Evolutionary conservation across 2,113 vertebrate genomes (phyloP).

Genomic region (Acanthisitta chloris): DNA sequence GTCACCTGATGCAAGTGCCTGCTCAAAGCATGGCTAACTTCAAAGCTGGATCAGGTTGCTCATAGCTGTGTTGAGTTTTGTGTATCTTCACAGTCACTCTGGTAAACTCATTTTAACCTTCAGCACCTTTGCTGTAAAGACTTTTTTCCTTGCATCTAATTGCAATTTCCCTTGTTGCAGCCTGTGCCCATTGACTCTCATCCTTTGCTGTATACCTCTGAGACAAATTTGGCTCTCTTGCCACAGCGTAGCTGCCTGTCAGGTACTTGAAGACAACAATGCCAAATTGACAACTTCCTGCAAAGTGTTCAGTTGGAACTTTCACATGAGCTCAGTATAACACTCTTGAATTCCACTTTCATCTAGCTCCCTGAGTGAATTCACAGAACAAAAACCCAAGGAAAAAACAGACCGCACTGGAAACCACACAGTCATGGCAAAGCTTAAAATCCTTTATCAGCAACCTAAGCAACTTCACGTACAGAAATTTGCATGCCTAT

Average conservation of each 20-base stretch:
- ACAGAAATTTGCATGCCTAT: background rate
- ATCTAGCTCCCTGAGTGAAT: background rate
- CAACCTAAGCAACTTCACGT: background rate
- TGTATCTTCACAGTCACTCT: background rate
- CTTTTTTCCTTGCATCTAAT: background rate
- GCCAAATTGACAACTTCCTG: background rate
- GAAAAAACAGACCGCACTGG: background rate
- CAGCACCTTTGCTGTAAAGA: background rate
- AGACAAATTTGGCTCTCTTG: background rate
- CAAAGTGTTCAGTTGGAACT: background rate
- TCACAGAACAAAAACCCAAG: background rate
- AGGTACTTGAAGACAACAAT: background rate
- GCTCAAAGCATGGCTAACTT: background rate
- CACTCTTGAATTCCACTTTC: background rate
- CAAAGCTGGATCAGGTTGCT: background rate
- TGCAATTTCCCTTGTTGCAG: background rate
- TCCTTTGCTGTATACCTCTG: background rate
- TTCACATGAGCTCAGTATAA: background rate
- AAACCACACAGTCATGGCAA: background rate
- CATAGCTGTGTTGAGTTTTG: background rate
- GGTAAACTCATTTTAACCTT: background rate
- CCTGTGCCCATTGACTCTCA: background rate
- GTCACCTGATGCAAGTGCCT: background rate
- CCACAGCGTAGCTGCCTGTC: background rate
- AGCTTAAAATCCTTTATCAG: background rate